Evolutionary conservation across 2,888 invertebrate genomes (phyloP).

Genomic region (Trichacis sp.): DNA sequence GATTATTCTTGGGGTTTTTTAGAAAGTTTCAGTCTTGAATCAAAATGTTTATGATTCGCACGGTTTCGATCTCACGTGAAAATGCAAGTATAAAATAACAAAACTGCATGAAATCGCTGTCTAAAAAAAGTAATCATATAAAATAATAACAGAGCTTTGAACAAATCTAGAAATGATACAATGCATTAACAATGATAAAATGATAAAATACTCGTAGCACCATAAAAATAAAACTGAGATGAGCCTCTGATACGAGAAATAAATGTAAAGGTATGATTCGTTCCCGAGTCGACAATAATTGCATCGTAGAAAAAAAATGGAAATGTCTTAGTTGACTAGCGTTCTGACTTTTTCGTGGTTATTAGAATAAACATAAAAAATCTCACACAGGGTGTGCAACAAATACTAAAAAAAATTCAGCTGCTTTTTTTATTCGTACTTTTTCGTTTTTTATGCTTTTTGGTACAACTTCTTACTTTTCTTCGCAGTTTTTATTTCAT

Average conservation of each 20-base stretch:
- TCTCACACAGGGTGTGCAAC: too few species aligned
- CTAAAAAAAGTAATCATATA: neutral
- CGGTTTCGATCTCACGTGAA: neutral
- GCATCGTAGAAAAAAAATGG: conserved; percentile 3
- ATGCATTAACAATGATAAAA: neutral
- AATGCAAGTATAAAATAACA: neutral
- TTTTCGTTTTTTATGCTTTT: too few species aligned
- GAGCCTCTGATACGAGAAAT: neutral
- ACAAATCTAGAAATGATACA: neutral
- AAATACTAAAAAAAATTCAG: too few species aligned
- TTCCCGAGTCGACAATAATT: neutral
- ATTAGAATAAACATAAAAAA: conserved; percentile 3
- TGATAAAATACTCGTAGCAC: conserved; percentile 2
- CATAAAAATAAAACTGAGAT: neutral
- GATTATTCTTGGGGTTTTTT: too few species aligned
- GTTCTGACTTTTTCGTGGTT: conserved; percentile 20
- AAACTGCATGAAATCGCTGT: neutral
- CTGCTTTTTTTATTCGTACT: too few species aligned
- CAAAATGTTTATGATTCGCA: neutral
- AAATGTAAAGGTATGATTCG: neutral
- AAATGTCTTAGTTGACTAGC: conserved; percentile 29
- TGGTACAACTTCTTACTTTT: too few species aligned
- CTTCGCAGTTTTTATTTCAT: too few species aligned
- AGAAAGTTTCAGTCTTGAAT: too few species aligned
- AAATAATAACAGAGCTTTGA: conserved; percentile 6